Percentiles rank a stretch among this genome's conserved stretches.
Evolutionary conservation across 2,888 invertebrate species (phyloP).

Genomic region (Chorisops tibialis): DNA sequence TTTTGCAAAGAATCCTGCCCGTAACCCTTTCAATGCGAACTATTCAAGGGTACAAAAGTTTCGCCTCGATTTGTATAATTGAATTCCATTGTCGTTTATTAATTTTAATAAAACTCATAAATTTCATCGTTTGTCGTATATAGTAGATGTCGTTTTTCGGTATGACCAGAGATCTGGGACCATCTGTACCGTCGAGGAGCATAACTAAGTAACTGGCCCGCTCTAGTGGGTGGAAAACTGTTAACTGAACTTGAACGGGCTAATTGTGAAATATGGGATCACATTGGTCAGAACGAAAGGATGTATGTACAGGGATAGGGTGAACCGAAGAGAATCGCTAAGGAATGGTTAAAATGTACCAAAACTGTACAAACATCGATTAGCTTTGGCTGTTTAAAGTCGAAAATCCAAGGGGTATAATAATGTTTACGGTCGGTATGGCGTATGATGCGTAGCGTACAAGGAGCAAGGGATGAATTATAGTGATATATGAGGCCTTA

Average conservation of each 20-base stretch:
- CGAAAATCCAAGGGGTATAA: background rate
- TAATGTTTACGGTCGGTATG: constrained; percentile 12
- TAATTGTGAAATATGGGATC: constrained; percentile 23
- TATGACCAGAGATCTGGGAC: too few species aligned
- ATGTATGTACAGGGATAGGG: too few species aligned
- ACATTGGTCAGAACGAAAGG: too few species aligned
- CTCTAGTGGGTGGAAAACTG: too few species aligned
- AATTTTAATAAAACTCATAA: constrained; percentile 25
- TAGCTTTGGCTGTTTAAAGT: constrained; percentile 22
- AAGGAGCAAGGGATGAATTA: constrained; percentile 21
- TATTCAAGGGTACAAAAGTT: background rate
- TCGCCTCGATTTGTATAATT: constrained; percentile 12
- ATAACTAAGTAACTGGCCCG: too few species aligned
- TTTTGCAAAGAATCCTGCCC: background rate
- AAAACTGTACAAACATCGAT: constrained; percentile 26
- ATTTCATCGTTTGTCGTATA: background rate
- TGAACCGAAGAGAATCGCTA: constrained; percentile 14
- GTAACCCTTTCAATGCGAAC: background rate
- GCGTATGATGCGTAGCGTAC: background rate
- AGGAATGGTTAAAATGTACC: background rate
- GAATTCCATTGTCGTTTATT: constrained; percentile 30
- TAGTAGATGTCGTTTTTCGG: too few species aligned
- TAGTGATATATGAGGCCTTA: constrained; percentile 25
- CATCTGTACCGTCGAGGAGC: too few species aligned
- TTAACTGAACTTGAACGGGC: constrained; percentile 17